Conservation (phyloP, 1,140 invertebrate species). For the Hycleus phaleratus region DNA sequence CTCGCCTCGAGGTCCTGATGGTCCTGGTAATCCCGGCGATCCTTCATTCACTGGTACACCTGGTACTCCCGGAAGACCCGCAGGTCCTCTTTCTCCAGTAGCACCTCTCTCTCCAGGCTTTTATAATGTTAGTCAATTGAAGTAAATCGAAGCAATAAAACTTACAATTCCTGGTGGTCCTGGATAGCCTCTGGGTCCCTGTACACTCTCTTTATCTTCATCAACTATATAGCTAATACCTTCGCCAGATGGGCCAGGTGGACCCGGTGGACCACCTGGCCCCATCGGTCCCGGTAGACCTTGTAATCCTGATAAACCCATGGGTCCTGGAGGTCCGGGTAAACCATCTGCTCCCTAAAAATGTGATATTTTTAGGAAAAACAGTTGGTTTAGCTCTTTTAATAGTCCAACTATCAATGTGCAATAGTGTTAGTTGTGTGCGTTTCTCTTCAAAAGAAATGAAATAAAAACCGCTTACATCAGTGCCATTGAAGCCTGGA, state of each 20-base stretch:
- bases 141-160: background rate
- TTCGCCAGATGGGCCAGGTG: conserved; percentile 27
- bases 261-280: conserved; percentile 30
- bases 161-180: conserved; percentile 36
- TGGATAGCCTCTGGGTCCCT: conserved; percentile 37
- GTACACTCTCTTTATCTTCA: conserved; percentile 25
- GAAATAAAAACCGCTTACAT: conserved; percentile 36
- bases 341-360: conserved; percentile 23
- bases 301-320: conserved; percentile 36
- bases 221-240: conserved; percentile 20
- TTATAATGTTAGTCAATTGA: background rate
- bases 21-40: conserved; percentile 40
- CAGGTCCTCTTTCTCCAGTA: conserved; percentile 43
- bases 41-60: conserved; percentile 40
- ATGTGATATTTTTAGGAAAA: background rate
- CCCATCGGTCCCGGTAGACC: conserved; percentile 30
- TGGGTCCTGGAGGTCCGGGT: conserved; percentile 34
- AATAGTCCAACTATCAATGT: conserved; percentile 14
- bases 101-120: conserved; percentile 36
- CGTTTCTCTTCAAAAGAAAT: background rate
- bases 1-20: conserved; percentile 35
- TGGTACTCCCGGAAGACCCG: conserved; percentile 33
- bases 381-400: conserved; percentile 30
- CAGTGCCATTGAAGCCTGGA: conserved; percentile 51
- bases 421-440: background rate